Evolutionary conservation across 2,888 invertebrate species (phyloP).

Genomic region (Dione juno): DNA sequence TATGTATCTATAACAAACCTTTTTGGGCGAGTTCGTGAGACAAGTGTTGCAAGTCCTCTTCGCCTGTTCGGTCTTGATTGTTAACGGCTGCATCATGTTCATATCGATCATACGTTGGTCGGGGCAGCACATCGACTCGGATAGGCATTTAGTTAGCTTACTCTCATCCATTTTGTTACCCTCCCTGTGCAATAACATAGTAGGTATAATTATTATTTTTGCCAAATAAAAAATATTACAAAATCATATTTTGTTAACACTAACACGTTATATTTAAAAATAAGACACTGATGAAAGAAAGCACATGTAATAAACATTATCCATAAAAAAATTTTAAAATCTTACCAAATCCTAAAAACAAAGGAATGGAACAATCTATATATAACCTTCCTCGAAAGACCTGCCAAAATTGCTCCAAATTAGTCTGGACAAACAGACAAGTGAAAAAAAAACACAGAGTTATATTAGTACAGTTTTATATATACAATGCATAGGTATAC

Average conservation of each 20-base stretch:
- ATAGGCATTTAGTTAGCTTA: slow-evolving; percentile 72
- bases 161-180: slow-evolving; percentile 74
- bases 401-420: slow-evolving; percentile 21
- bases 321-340: slow-evolving; percentile 15
- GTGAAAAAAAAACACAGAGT: background rate
- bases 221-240: background rate
- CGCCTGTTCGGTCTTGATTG: slow-evolving; percentile 80
- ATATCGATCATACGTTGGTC: slow-evolving; percentile 72
- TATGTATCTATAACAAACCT: slow-evolving; percentile 60
- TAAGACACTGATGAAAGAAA: background rate
- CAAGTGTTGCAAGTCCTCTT: slow-evolving; percentile 78
- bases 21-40: slow-evolving; percentile 76
- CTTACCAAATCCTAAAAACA: slow-evolving; percentile 21
- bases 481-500: background rate
- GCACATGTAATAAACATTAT: background rate
- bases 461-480: slow-evolving; percentile 1
- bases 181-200: slow-evolving; percentile 58
- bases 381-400: slow-evolving; percentile 24
- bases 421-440: slow-evolving; percentile 23
- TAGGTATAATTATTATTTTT: slow-evolving; percentile 8
- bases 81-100: slow-evolving; percentile 76
- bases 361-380: slow-evolving; percentile 16
- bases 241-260: background rate
- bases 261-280: background rate
- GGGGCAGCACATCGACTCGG: slow-evolving; percentile 72